Evolutionary conservation across 2,113 vertebrate species (phyloP).

Genomic region (Acinonyx jubatus): DNA sequence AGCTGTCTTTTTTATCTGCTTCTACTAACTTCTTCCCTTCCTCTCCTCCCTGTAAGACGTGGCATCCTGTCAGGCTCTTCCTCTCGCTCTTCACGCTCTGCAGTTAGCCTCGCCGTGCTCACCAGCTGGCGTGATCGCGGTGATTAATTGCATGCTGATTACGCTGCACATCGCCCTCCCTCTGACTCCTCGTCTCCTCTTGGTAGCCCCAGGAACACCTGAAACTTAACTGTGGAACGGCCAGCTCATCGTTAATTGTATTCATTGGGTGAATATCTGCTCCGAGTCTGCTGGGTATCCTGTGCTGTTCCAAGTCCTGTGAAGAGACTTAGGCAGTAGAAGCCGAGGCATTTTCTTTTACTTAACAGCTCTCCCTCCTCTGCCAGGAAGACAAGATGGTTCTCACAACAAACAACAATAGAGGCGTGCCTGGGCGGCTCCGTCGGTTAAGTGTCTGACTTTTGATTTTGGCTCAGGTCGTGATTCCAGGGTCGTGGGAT

Average conservation of each 20-base stretch:
- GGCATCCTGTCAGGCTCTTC: background rate
- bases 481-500: no score
- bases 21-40: background rate
- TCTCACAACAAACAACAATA: background rate
- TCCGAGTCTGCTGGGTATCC: background rate
- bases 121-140: background rate
- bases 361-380: background rate
- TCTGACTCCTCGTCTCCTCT: background rate
- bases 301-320: background rate
- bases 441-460: no score
- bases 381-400: background rate
- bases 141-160: background rate
- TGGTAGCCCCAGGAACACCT: conserved; percentile 27
- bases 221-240: background rate
- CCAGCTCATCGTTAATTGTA: conserved; percentile 9
- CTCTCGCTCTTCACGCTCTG: background rate
- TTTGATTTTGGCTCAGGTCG: no score
- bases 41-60: background rate
- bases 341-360: background rate
- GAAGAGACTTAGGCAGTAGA: background rate
- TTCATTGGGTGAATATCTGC: conserved; percentile 15
- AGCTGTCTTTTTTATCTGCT: background rate
- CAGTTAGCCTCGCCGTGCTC: background rate
- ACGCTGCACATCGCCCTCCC: background rate
- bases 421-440: no score